A percentile compares a stretch with the other conserved stretches of the same genome.
phyloP scores from a whole-genome alignment of 1,140 invertebrate genomes.

The Drosophila tristis region DNA sequence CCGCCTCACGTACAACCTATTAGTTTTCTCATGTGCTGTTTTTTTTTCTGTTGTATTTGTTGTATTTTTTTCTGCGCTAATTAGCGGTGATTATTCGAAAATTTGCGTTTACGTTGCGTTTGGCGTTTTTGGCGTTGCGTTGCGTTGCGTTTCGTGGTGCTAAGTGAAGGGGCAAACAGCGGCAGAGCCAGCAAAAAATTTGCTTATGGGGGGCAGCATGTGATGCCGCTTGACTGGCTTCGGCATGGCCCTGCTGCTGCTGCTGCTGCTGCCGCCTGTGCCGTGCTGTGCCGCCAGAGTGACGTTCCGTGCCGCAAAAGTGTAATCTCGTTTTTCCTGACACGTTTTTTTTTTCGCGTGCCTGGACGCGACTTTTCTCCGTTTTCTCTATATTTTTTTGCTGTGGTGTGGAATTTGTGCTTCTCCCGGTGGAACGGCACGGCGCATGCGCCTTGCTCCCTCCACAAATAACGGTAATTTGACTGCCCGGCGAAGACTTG shows the following conservation, averaged over 20 bases:
- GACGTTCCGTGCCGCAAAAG: background rate
- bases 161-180: conserved; percentile 39
- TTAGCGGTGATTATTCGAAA: conserved; percentile 46
- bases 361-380: background rate
- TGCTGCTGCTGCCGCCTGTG: background rate
- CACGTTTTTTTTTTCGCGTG: conserved; percentile 15
- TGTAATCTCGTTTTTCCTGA: background rate
- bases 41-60: background rate
- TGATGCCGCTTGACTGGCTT: conserved; percentile 18
- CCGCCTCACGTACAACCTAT: too few species aligned
- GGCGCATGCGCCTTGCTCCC: conserved; percentile 36
- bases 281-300: too few species aligned
- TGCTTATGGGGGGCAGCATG: conserved; percentile 24
- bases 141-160: conserved; percentile 22
- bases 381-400: background rate
- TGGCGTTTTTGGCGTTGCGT: background rate
- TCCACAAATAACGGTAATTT: conserved; percentile 28
- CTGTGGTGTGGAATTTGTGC: conserved; percentile 33
- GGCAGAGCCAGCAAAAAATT: background rate
- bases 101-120: conserved; percentile 9
- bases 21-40: too few species aligned
- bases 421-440: conserved; percentile 3
- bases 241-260: conserved; percentile 12
- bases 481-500: conserved; percentile 26
- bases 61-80: conserved; percentile 16